These are phyloP conservation scores for Troides aeacus DNA, from an alignment of 2,888 invertebrate genomes.

Conservation along the genomic window DNA sequence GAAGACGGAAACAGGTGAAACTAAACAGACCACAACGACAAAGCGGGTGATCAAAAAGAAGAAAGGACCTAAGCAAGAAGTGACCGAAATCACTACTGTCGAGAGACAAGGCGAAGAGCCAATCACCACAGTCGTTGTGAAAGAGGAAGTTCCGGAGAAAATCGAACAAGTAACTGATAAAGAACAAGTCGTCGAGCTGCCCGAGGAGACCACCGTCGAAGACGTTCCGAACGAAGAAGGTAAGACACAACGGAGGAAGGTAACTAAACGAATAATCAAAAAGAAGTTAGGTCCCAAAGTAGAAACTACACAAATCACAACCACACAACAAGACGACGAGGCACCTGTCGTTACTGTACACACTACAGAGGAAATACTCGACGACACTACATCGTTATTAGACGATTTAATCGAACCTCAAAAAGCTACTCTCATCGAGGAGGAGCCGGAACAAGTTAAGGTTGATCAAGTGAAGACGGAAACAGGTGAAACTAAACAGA, in stretches of 20 bases:
- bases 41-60: conserved; percentile 50
- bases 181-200: conserved; percentile 17
- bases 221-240: conserved; percentile 22
- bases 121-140: background rate
- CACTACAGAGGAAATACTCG: too few relatives aligned
- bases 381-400: too few relatives aligned
- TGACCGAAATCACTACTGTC: conserved; percentile 35
- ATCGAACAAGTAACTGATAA: conserved; percentile 25
- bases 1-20: conserved; percentile 34
- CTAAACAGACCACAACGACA: conserved; percentile 23
- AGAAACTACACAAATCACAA: too few relatives aligned
- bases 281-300: too few relatives aligned
- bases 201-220: conserved; percentile 41
- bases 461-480: too few relatives aligned
- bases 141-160: conserved; percentile 13
- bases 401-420: too few relatives aligned
- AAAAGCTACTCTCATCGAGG: too few relatives aligned
- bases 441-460: too few relatives aligned
- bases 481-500: too few relatives aligned
- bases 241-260: conserved; percentile 15
- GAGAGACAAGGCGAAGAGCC: conserved; percentile 39
- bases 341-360: too few relatives aligned
- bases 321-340: too few relatives aligned
- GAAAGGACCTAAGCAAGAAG: conserved; percentile 41
- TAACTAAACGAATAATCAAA: too few relatives aligned